A percentile compares a stretch with the other conserved stretches of the same genome.
Conservation (phyloP, 2,888 invertebrate genomes). For the Apoda limacodes region DNA sequence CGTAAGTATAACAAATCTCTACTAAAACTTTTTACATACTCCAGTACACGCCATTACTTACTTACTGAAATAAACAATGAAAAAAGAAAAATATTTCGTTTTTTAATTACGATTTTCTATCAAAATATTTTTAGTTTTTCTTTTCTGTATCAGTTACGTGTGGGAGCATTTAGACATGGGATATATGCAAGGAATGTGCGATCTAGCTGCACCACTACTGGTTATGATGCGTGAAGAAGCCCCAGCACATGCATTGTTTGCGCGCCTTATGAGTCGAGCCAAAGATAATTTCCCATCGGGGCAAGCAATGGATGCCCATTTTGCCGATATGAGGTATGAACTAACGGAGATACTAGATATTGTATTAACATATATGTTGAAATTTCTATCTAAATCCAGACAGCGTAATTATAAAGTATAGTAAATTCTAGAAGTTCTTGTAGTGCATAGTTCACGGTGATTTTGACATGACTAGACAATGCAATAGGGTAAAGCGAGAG, state of each 20-base stretch:
- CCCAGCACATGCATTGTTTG: slow-evolving; percentile 90
- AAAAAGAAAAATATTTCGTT: slow-evolving; percentile 2
- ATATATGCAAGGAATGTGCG: slow-evolving; percentile 99
- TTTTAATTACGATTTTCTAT: no score
- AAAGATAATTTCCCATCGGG: slow-evolving; percentile 92
- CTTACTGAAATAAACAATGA: no score
- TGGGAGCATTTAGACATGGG: slow-evolving; percentile 96
- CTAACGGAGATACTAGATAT: background rate
- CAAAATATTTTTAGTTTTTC: slow-evolving; percentile 1
- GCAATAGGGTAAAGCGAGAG: no score
- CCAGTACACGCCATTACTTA: no score
- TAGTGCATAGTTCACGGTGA: no score
- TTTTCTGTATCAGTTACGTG: slow-evolving; percentile 78
- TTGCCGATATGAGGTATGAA: slow-evolving; percentile 88
- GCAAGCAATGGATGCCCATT: slow-evolving; percentile 95
- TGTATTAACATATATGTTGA: background rate
- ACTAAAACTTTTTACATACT: no score
- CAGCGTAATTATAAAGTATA: no score
- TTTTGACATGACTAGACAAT: no score
- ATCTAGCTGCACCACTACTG: slow-evolving; percentile 91
- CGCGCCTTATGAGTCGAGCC: slow-evolving; percentile 90
- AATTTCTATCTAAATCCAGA: background rate
- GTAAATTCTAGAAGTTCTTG: no score
- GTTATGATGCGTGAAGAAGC: slow-evolving; percentile 95
- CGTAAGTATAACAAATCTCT: slow-evolving; percentile 70